These are phyloP conservation scores for Ctenicera cuprea DNA, from an alignment of 2,888 invertebrate genomes.

Conservation along the genomic window DNA sequence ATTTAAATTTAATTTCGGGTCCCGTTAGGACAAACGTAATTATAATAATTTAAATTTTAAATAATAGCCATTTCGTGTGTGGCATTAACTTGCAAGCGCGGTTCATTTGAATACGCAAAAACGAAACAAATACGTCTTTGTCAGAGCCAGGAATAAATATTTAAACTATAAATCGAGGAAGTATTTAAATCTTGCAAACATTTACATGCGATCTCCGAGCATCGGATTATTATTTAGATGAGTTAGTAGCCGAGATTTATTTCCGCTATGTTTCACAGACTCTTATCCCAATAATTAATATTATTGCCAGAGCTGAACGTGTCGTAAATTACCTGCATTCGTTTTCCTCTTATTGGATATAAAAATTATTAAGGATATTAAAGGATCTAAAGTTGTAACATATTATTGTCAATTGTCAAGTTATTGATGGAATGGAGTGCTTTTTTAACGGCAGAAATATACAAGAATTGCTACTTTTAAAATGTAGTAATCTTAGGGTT, in stretches of 20 bases:
- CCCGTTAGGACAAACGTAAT: conserved; percentile 49
- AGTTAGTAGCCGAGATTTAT: conserved; percentile 4
- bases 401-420: conserved; percentile 11
- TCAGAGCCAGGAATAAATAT: conserved; percentile 46
- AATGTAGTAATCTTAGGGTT: too few species aligned
- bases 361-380: conserved; percentile 19
- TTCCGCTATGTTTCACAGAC: conserved; percentile 6
- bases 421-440: conserved; percentile 8
- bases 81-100: conserved; percentile 43
- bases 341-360: conserved; percentile 10
- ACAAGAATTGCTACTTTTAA: not conserved
- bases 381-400: conserved; percentile 22
- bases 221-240: conserved; percentile 12
- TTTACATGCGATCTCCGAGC: conserved; percentile 40
- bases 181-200: conserved; percentile 41
- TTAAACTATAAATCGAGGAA: conserved; percentile 43
- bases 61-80: conserved; percentile 45
- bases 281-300: conserved; percentile 1
- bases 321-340: conserved; percentile 12
- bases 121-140: conserved; percentile 45
- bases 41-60: conserved; percentile 52
- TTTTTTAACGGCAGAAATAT: not conserved
- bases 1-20: conserved; percentile 50
- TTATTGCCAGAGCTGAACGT: conserved; percentile 14
- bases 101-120: conserved; percentile 41